Evolutionary conservation across 2,888 invertebrate species (phyloP).

Genomic region (Drosophila cognata): DNA sequence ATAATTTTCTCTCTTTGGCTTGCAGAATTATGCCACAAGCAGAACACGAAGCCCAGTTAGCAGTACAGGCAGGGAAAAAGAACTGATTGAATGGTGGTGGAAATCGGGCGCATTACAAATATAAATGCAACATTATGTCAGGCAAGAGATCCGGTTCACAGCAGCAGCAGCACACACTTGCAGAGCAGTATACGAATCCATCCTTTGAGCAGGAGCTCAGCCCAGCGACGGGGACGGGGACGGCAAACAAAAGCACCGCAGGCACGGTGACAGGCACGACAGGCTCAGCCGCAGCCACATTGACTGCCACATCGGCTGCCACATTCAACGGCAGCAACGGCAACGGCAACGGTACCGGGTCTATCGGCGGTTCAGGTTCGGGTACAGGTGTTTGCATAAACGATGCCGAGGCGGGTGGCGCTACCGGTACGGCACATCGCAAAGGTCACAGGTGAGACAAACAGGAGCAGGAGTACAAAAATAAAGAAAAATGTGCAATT

Average conservation of each 20-base stretch:
- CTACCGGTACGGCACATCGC: slow-evolving; percentile 86
- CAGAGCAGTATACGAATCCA: slow-evolving; percentile 79
- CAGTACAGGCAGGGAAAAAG: slow-evolving; percentile 15
- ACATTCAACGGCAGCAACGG: slow-evolving; percentile 13
- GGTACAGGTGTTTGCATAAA: slow-evolving; percentile 29
- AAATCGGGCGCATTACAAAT: slow-evolving; percentile 16
- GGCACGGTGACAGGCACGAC: slow-evolving; percentile 32
- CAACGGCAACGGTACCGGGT: slow-evolving; percentile 12
- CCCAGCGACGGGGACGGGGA: slow-evolving; percentile 16
- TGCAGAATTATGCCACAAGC: slow-evolving; percentile 54
- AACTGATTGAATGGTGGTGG: slow-evolving; percentile 57
- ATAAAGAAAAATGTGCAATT: slow-evolving; percentile 50
- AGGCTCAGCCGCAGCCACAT: slow-evolving; percentile 4
- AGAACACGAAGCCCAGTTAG: slow-evolving; percentile 1
- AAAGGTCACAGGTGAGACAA: slow-evolving; percentile 87
- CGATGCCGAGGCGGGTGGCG: slow-evolving; percentile 59
- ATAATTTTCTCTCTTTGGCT: background rate
- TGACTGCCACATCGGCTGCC: slow-evolving; percentile 65
- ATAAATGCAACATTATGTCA: slow-evolving; percentile 79
- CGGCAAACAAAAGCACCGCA: slow-evolving; percentile 6
- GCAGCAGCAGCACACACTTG: slow-evolving; percentile 39
- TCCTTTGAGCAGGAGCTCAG: slow-evolving; percentile 77
- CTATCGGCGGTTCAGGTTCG: slow-evolving; percentile 18
- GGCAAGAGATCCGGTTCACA: slow-evolving; percentile 55
- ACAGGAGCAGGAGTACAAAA: background rate